These are phyloP conservation scores for Pelecanoides urinatrix DNA, from an alignment of 2,113 vertebrate genomes.

Conservation along the genomic window DNA sequence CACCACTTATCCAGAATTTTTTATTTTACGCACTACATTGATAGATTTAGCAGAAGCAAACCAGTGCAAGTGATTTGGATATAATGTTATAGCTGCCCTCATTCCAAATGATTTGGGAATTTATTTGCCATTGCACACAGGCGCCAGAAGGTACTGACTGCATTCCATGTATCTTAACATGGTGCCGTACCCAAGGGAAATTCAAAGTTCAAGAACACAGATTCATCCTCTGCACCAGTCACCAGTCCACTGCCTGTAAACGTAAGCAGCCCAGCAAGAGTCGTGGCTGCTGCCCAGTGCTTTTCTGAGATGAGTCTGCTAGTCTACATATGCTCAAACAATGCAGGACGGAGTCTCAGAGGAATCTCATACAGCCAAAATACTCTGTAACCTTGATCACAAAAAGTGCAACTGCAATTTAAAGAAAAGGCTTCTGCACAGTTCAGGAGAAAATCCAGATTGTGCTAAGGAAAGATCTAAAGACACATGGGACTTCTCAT, in stretches of 20 bases:
- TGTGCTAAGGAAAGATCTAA: not conserved
- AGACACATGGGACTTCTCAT: not conserved
- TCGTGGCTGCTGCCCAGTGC: not conserved
- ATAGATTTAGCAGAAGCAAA: not conserved
- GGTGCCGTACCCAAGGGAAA: not conserved
- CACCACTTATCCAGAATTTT: not conserved
- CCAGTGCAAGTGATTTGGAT: not conserved
- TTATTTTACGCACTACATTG: not conserved
- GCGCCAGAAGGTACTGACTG: not conserved
- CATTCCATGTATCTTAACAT: not conserved
- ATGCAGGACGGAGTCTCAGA: not conserved
- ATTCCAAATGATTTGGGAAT: not conserved
- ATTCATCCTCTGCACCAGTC: not conserved
- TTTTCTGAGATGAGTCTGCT: not conserved
- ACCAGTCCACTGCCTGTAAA: not conserved
- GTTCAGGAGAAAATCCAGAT: not conserved
- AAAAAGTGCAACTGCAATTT: not conserved
- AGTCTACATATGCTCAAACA: not conserved
- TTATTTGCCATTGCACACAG: not conserved
- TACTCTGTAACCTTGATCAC: not conserved
- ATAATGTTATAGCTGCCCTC: not conserved
- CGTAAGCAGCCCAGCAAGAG: not conserved
- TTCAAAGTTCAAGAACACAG: not conserved
- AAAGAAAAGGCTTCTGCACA: not conserved
- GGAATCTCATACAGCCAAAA: not conserved